A percentile compares a stretch with the other conserved stretches of the same genome.
Evolutionary conservation across 2,113 vertebrate genomes (phyloP).

Genomic region (Nycticebus coucang): DNA sequence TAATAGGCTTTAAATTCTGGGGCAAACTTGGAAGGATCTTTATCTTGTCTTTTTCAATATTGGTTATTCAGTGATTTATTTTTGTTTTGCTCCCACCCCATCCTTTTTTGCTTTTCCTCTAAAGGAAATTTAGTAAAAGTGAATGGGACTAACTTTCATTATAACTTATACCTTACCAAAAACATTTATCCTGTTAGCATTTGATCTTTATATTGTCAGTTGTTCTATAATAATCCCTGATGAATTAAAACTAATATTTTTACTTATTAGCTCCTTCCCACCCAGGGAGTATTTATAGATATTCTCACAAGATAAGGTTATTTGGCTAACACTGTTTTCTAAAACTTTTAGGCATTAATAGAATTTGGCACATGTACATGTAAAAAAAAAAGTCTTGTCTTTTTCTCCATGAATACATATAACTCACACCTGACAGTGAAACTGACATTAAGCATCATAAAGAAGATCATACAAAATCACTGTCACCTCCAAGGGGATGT

Average conservation of each 20-base stretch:
- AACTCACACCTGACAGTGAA: not conserved
- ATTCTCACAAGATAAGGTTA: not conserved
- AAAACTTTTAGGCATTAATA: not conserved
- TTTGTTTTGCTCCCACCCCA: not conserved
- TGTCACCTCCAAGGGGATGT: not conserved
- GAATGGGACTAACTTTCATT: not conserved
- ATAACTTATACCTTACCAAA: not conserved
- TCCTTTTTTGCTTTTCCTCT: not conserved
- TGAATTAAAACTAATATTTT: conserved; percentile 6
- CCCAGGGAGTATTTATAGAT: not conserved
- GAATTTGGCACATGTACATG: not conserved
- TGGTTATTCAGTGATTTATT: not conserved
- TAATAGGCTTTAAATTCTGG: not conserved
- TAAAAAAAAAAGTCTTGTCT: not conserved
- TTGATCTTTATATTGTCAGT: not conserved
- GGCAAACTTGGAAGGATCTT: not conserved
- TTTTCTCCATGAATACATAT: not conserved
- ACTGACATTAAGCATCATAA: not conserved
- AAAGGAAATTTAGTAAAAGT: not conserved
- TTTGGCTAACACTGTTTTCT: not conserved
- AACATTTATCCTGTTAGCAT: not conserved
- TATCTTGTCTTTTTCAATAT: not conserved
- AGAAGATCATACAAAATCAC: not conserved
- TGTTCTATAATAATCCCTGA: not conserved
- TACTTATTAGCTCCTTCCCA: not conserved